These are phyloP conservation scores for Takifugu ocellatus DNA, from an alignment of 2,797 vertebrate genomes.

Conservation along the genomic window DNA sequence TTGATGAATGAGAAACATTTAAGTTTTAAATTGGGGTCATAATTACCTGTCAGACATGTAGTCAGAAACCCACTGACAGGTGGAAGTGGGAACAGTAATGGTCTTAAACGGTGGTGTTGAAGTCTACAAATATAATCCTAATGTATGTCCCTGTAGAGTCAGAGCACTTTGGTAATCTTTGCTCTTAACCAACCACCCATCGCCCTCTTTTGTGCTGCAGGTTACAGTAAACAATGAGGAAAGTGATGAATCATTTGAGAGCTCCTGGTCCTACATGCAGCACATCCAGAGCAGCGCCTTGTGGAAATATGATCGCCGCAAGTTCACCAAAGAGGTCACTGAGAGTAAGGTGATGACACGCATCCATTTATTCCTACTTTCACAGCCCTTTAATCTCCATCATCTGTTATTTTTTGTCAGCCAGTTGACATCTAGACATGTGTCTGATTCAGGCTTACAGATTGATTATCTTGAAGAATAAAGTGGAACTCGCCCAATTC, in stretches of 20 bases:
- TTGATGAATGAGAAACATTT: no score
- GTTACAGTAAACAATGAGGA: slow-evolving; percentile 87
- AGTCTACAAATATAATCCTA: no score
- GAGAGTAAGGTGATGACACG: slow-evolving; percentile 68
- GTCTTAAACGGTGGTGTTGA: no score
- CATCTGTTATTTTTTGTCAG: not conserved
- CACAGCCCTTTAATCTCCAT: not conserved
- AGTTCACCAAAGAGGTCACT: slow-evolving; percentile 62
- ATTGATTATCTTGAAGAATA: slow-evolving; percentile 82
- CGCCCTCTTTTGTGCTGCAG: slow-evolving; percentile 55
- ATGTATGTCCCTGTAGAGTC: no score
- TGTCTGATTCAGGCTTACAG: slow-evolving; percentile 73
- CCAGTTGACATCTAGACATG: not conserved
- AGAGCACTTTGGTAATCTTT: no score
- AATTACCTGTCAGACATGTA: no score
- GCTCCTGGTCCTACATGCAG: slow-evolving; percentile 86
- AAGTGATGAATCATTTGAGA: slow-evolving; percentile 87
- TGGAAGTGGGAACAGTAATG: no score
- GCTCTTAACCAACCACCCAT: no score
- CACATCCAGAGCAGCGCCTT: slow-evolving; percentile 49
- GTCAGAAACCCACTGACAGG: no score
- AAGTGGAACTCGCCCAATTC: slow-evolving; percentile 83
- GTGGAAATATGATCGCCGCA: slow-evolving; percentile 30
- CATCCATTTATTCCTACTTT: not conserved
- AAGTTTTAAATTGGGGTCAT: no score